Base-by-base conservation (phyloP, 2,888 invertebrate species). In the Volucella inflata region DNA sequence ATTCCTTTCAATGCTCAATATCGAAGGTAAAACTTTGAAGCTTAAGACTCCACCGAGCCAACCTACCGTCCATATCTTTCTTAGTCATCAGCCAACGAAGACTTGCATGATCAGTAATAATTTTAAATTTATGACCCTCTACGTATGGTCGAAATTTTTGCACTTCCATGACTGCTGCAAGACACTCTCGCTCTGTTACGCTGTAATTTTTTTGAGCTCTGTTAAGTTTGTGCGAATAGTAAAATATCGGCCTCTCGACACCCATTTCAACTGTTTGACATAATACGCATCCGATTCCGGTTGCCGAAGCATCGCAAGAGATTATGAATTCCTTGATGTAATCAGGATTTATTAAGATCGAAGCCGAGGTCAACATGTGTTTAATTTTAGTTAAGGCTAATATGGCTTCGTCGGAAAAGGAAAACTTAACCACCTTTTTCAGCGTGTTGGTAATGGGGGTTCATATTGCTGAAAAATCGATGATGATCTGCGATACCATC, bases 151-250 rank as follows among this genome's bases (percentile, higher is more conserved):
- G n/a, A n/a, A n/a, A n/a, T n/a, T n/a, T n/a, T n/a, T n/a, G n/a
- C n/a, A n/a, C n/a, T n/a, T n/a, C n/a, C n/a, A n/a, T n/a, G n/a
- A n/a, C n/a, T n/a, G n/a, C n/a, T n/a, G n/a, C n/a, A n/a, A n/a
- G n/a, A n/a, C n/a, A n/a, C n/a, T n/a, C n/a, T n/a, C n/a, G n/a
- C n/a, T n/a, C n/a, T n/a, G n/a, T n/a, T n/a, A n/a, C n/a, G n/a
- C n/a, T n/a, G n/a, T n/a, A n/a, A n/a, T n/a, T n/a, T n/a, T n/a
- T n/a, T n/a, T n/a, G n/a, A n/a, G n/a, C n/a, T 16, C 38, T 14
- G 21, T 77, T 77, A 8, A 77, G 30, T 51, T 77, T 60, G 1
- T 68, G 46, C 8, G 70, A 70, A 9, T 50, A 40, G 17, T 44
- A 57, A 11, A 12, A 12, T 17, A 76, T 76, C 1, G 67, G 67